Percentiles rank a stretch among this genome's conserved stretches.
These are phyloP conservation scores for Drosophila prolongata DNA, from an alignment of 2,888 invertebrate genomes.

Conservation along the genomic window DNA sequence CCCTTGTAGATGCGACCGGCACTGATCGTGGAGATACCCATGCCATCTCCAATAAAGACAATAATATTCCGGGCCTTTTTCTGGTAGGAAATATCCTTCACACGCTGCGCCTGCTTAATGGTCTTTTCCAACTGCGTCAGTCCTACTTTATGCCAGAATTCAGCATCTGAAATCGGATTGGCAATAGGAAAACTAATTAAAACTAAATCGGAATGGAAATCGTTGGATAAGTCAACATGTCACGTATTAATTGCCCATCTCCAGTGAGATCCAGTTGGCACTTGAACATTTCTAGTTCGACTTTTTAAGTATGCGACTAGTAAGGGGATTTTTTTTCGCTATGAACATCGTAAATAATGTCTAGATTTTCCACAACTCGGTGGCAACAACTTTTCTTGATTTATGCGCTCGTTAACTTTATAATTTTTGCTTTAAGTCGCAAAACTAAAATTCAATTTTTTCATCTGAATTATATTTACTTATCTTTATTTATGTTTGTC, in stretches of 20 bases:
- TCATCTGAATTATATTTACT: neutral
- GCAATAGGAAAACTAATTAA: slow-evolving; percentile 3
- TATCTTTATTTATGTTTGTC: neutral
- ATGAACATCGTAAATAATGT: neutral
- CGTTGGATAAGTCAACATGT: slow-evolving; percentile 40
- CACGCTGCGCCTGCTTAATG: slow-evolving; percentile 83
- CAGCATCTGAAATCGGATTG: slow-evolving; percentile 66
- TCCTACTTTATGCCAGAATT: slow-evolving; percentile 79
- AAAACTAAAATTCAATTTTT: neutral
- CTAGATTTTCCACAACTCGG: neutral
- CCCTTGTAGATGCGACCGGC: slow-evolving; percentile 88
- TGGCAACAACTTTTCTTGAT: slow-evolving; percentile 3
- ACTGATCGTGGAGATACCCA: slow-evolving; percentile 88
- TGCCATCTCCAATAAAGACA: slow-evolving; percentile 89
- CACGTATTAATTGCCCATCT: slow-evolving; percentile 51
- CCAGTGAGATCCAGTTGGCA: slow-evolving; percentile 53
- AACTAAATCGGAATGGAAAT: slow-evolving; percentile 3
- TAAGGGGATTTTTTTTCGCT: slow-evolving; percentile 49
- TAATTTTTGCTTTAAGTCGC: neutral
- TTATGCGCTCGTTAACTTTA: slow-evolving; percentile 17
- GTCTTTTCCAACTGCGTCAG: slow-evolving; percentile 81
- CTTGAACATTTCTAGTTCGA: slow-evolving; percentile 52
- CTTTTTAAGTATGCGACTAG: slow-evolving; percentile 36
- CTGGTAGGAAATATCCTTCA: slow-evolving; percentile 74
- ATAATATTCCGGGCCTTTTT: slow-evolving; percentile 87